Evolutionary conservation across 1,140 invertebrate species (phyloP).

Genomic region (Hydropsyche tenuis): DNA sequence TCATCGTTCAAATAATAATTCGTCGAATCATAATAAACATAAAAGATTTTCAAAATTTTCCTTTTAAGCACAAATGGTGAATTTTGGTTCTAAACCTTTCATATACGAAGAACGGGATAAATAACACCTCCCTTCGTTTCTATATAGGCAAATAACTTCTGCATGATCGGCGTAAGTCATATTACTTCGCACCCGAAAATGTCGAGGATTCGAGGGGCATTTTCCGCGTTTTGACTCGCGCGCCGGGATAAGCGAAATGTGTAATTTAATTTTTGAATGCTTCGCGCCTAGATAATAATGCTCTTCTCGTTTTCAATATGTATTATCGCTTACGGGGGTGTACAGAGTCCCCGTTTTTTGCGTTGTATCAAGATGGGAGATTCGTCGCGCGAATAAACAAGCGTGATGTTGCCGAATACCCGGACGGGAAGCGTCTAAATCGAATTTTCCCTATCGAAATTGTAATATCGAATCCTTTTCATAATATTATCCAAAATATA

Average conservation of each 20-base stretch:
- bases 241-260: constrained; percentile 16
- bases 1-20: too few species aligned
- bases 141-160: constrained; percentile 35
- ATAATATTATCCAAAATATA: too few species aligned
- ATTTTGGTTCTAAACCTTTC: too few species aligned
- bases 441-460: neutral
- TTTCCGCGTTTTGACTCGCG: constrained; percentile 22
- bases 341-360: neutral
- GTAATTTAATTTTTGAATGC: constrained; percentile 25
- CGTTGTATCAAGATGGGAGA: neutral
- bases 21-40: too few species aligned
- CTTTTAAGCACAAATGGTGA: too few species aligned
- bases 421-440: neutral
- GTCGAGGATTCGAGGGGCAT: neutral
- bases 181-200: constrained; percentile 16
- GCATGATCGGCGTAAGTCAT: constrained; percentile 37
- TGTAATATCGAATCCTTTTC: neutral
- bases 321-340: neutral
- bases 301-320: constrained; percentile 4
- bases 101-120: constrained; percentile 6
- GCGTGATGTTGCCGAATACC: neutral
- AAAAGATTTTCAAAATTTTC: too few species aligned
- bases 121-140: constrained; percentile 9
- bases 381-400: neutral
- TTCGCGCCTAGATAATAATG: neutral